These are phyloP conservation scores for Osmerus mordax DNA, from an alignment of 2,113 vertebrate species.

Conservation along the genomic window DNA sequence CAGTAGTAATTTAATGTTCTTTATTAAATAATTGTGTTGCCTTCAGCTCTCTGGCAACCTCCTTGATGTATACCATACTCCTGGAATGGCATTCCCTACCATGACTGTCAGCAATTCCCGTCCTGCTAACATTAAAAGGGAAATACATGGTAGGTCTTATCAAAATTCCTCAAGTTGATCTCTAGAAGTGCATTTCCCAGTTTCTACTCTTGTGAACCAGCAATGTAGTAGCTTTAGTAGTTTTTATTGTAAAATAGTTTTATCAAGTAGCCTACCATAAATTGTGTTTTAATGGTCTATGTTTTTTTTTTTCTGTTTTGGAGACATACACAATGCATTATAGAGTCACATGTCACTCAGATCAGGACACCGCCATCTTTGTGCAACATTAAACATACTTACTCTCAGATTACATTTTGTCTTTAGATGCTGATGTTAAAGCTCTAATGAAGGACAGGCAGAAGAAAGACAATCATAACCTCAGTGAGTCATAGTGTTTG, in stretches of 20 bases:
- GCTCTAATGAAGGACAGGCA: slow-evolving; percentile 84
- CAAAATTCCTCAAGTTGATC: too few species aligned
- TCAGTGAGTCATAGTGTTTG: slow-evolving; percentile 81
- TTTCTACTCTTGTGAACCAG: too few species aligned
- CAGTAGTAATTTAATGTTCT: neutral
- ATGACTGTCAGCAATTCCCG: slow-evolving; percentile 93
- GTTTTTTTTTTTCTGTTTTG: too few species aligned
- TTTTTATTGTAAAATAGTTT: too few species aligned
- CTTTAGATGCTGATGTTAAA: slow-evolving; percentile 66
- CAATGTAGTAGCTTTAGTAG: too few species aligned
- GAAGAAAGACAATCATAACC: slow-evolving; percentile 98
- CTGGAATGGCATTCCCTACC: slow-evolving; percentile 70
- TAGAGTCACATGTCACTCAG: too few species aligned
- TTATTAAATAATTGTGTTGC: slow-evolving; percentile 11
- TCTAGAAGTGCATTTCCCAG: too few species aligned
- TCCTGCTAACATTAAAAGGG: slow-evolving; percentile 92
- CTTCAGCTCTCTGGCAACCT: slow-evolving; percentile 79
- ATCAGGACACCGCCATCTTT: too few species aligned
- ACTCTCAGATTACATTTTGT: slow-evolving; percentile 7
- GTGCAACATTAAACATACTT: too few species aligned
- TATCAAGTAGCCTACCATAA: too few species aligned
- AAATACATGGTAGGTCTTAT: slow-evolving; percentile 83
- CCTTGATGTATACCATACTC: slow-evolving; percentile 78
- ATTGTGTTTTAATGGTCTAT: too few species aligned
- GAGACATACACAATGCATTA: too few species aligned